Conservation (phyloP, 1,140 invertebrate species). For the Euwallacea fornicatus region DNA sequence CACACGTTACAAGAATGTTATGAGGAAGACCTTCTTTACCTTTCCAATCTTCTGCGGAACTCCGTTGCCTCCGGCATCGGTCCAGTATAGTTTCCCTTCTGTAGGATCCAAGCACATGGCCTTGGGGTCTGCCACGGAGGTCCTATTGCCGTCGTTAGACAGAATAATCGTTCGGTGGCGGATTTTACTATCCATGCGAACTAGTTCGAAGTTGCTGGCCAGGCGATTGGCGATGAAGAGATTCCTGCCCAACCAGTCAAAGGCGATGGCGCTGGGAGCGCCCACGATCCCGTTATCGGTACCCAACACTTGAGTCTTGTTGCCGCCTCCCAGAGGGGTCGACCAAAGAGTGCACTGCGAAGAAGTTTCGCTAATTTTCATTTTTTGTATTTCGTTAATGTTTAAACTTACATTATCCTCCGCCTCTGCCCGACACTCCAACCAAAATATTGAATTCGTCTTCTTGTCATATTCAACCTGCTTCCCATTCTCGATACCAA, state of each 20-base stretch:
- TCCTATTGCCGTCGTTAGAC: constrained; percentile 84
- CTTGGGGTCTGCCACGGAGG: constrained; percentile 85
- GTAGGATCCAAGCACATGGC: constrained; percentile 87
- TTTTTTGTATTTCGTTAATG: neutral
- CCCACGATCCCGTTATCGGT: constrained; percentile 83
- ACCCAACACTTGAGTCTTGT: constrained; percentile 81
- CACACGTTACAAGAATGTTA: neutral
- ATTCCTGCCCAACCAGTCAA: constrained; percentile 96
- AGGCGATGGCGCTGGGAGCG: constrained; percentile 86
- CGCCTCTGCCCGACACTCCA: constrained; percentile 73
- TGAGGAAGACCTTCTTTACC: constrained; percentile 5
- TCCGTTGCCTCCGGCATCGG: constrained; percentile 90
- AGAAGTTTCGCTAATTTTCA: constrained; percentile 6
- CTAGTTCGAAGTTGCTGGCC: constrained; percentile 90
- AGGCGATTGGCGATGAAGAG: constrained; percentile 90
- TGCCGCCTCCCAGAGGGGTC: constrained; percentile 83
- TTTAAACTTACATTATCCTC: constrained; percentile 64
- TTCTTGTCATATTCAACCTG: constrained; percentile 91
- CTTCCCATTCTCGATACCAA: constrained; percentile 85
- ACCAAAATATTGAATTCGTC: constrained; percentile 81
- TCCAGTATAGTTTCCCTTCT: constrained; percentile 91
- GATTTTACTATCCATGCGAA: constrained; percentile 82
- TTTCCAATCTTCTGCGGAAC: constrained; percentile 89
- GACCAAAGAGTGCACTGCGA: constrained; percentile 82
- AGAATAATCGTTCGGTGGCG: constrained; percentile 86